Evolutionary conservation across 2,797 vertebrate genomes (phyloP), one percentile per base, ranked within the genome.

Genomic region (Hafferia zeledoni): DNA sequence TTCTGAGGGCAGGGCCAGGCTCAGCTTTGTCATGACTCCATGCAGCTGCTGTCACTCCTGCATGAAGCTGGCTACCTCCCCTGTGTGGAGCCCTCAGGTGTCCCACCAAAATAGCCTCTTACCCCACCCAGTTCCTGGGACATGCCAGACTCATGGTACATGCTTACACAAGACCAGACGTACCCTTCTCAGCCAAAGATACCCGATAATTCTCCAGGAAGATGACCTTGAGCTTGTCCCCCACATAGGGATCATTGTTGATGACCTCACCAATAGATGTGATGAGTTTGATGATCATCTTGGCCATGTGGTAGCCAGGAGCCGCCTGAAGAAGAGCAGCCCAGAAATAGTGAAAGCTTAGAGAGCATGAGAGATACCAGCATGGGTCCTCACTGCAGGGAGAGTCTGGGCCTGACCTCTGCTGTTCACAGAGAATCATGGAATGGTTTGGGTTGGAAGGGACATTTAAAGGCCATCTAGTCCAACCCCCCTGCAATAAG

Each of bases 221-320:
- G 96, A 99, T 98, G 92, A 99, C 98, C 95, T 98, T 98, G 71
- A 99, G 98, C 71, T 93, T 97, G 95, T 99, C 98, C 2, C 98
- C 98, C 77, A 99, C 97, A 2, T 98, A 91, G 5, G 98, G 98
- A 87, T 99, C 98, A 2, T 98, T 98, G 96, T 99, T 99, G 95
- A 99, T 75, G 27, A 99, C 97, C 17, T 98, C 97, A 2, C 98
- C 98, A 4, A 99, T 95, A 12, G 98, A 98, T 0, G 98, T 99
- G 96, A 99, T 98, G 88, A 99, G 96, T 91, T 98, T 99, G 94
- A 99, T 99, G 94, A 99, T 99, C 98, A 98, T 98, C 97, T 99
- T 99, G 77, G 99, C 99, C 98, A 99, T 98, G 96, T 99, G 98
- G 94, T 99, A 99, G 25, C 99, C 98, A 10, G 98, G 98, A 27